Conservation (phyloP, 2,888 invertebrate genomes). For the Mythimna lalbum region DNA sequence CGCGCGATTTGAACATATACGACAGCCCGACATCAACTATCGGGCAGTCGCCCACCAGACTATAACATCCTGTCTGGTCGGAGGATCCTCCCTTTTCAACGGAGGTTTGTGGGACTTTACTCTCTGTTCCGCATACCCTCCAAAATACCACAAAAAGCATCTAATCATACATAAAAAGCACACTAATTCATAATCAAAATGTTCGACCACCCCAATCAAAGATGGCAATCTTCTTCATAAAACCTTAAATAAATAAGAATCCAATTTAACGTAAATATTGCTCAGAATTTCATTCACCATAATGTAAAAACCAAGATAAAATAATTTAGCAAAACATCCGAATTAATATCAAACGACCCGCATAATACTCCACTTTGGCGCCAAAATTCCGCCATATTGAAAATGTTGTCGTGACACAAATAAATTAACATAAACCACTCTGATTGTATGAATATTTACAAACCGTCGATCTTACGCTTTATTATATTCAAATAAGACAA, state of each 20-base stretch:
- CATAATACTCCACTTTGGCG: slow-evolving; percentile 62
- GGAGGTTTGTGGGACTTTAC: too few species aligned
- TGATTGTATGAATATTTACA: slow-evolving; percentile 71
- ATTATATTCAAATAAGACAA: slow-evolving; percentile 70
- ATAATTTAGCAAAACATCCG: slow-evolving; percentile 45
- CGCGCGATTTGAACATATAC: too few species aligned
- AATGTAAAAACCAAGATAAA: slow-evolving; percentile 38
- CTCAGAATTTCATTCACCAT: slow-evolving; percentile 13
- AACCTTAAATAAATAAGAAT: slow-evolving; percentile 15
- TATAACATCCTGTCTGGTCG: too few species aligned
- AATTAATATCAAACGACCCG: slow-evolving; percentile 61
- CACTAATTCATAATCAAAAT: not conserved
- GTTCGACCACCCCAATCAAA: not conserved
- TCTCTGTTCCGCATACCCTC: too few species aligned
- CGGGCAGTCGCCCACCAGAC: too few species aligned
- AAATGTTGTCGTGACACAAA: slow-evolving; percentile 62
- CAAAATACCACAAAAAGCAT: too few species aligned
- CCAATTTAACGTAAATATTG: slow-evolving; percentile 4
- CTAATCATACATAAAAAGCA: not conserved
- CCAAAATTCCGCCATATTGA: slow-evolving; percentile 66
- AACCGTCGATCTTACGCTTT: slow-evolving; percentile 62
- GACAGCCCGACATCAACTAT: too few species aligned
- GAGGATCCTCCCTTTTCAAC: too few species aligned
- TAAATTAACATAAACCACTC: slow-evolving; percentile 66
- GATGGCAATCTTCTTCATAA: slow-evolving; percentile 9